Percentiles rank a stretch among this genome's conserved stretches.
phyloP scores from a whole-genome alignment of 2,113 vertebrate species.

The Chaetodon trifascialis region DNA sequence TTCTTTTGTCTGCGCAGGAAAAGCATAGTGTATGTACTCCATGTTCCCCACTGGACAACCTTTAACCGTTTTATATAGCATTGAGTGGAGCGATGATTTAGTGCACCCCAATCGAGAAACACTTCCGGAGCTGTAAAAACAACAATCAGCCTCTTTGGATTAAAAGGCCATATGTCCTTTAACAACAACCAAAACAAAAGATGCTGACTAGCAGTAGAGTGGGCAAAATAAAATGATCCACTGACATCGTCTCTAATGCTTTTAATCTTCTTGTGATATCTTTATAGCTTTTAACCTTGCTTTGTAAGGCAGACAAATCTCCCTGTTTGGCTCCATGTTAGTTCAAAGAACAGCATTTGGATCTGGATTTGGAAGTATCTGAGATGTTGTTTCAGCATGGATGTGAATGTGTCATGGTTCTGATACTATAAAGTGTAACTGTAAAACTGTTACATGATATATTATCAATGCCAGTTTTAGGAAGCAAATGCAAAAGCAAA shows the following conservation, averaged over 20 bases:
- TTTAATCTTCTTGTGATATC: conserved; percentile 77
- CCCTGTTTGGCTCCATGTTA: conserved; percentile 24
- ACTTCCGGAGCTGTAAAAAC: conserved; percentile 80
- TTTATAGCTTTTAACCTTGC: conserved; percentile 75
- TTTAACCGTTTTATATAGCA: conserved; percentile 62
- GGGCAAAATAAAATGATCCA: conserved; percentile 73
- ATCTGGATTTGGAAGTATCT: conserved; percentile 10
- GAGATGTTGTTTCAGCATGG: neutral
- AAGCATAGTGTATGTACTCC: conserved; percentile 1
- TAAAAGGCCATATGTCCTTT: conserved; percentile 78
- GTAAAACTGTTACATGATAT: neutral
- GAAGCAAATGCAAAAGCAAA: neutral
- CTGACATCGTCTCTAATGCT: conserved; percentile 73
- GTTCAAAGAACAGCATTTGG: conserved; percentile 52
- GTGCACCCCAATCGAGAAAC: conserved; percentile 70
- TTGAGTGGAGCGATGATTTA: conserved; percentile 71
- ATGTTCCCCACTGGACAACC: conserved; percentile 44
- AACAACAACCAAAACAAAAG: conserved; percentile 66
- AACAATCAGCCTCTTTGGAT: conserved; percentile 79
- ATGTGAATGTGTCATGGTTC: conserved; percentile 1
- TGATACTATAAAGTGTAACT: neutral
- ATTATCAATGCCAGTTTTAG: neutral
- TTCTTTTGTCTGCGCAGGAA: conserved; percentile 32
- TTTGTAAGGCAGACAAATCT: conserved; percentile 59
- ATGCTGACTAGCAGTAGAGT: conserved; percentile 70